Base-by-base conservation (phyloP, 2,113 vertebrate species). In the Telmatochromis brichardi region DNA sequence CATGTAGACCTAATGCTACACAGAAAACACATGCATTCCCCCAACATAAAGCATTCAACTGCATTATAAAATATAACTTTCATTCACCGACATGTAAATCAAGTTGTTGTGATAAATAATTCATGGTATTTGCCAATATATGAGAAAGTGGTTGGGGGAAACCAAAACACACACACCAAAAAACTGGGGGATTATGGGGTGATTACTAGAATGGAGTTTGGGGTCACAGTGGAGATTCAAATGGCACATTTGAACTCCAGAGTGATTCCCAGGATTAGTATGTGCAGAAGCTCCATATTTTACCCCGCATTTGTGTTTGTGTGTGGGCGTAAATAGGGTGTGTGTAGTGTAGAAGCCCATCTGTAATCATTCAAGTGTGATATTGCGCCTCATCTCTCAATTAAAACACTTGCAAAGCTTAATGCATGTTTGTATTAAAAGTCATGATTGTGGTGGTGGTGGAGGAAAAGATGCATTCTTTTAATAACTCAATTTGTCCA, bases 301-400 rank as follows among this genome's bases (percentile, higher is more conserved):
- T 80, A 88, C 5, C 60, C 73, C 23, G 33, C 45, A 11, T 90
- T 86, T 80, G 82, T 53, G 73, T 87, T 51, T 83, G 71, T 88
- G 88, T 42, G 78, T 88, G 86, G 71, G 87, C 84, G 86, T 86
- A 85, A 80, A 84, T 63, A n/a, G 86, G 68, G 71, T 53, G 83
- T 82, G 42, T 63, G 81, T 85, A 80, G 81, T 88, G 89, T 91
- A 84, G 90, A 84, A 81, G 88, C 90, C 91, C 92, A 93, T 95
- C 93, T 95, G 95, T 85, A 90, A 88, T 91, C 92, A 90, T 85
- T 90, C 92, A 88, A 89, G 92, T 94, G 93, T 92, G 93, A 95
- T 94, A 93, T 94, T 95, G 91, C 87, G 71, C 88, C 83, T 95
- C 93, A 94, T 95, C 85, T 93, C 92, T 95, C 92, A 94, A 94